Evolutionary conservation across 2,113 vertebrate species (phyloP).

Genomic region (Athene noctua): DNA sequence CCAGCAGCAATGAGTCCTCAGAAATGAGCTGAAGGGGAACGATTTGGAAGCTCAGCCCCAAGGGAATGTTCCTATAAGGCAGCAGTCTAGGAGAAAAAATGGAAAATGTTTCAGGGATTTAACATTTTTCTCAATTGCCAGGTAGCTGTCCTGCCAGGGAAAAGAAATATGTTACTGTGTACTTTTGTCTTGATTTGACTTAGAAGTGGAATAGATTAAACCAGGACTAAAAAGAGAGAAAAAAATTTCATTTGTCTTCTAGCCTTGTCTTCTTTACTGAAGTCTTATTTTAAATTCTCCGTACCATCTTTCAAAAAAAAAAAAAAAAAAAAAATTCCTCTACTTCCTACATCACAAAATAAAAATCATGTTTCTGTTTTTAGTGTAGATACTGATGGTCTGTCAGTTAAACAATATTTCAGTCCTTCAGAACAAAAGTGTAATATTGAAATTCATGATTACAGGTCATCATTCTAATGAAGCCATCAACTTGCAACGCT

Average conservation of each 20-base stretch:
- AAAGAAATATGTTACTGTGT: background rate
- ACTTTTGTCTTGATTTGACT: background rate
- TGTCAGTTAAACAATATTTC: background rate
- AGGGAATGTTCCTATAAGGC: background rate
- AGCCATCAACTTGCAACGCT: background rate
- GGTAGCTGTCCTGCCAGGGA: background rate
- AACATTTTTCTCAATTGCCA: background rate
- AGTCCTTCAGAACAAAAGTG: background rate
- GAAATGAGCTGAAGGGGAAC: background rate
- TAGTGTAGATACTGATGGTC: background rate
- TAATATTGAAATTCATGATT: accelerated
- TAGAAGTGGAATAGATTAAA: background rate
- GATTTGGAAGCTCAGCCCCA: background rate
- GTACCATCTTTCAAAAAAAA: background rate
- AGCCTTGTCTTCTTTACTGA: background rate
- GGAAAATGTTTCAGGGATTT: background rate
- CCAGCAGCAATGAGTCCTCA: background rate
- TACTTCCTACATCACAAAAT: background rate
- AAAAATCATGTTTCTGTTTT: background rate
- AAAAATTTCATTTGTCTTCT: background rate
- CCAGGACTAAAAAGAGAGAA: background rate
- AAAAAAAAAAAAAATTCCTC: no score
- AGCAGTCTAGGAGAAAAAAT: background rate
- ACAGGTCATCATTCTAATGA: background rate
- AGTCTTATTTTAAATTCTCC: background rate